Base-by-base conservation (phyloP, 2,797 vertebrate genomes). In the Myioborus miniatus region DNA sequence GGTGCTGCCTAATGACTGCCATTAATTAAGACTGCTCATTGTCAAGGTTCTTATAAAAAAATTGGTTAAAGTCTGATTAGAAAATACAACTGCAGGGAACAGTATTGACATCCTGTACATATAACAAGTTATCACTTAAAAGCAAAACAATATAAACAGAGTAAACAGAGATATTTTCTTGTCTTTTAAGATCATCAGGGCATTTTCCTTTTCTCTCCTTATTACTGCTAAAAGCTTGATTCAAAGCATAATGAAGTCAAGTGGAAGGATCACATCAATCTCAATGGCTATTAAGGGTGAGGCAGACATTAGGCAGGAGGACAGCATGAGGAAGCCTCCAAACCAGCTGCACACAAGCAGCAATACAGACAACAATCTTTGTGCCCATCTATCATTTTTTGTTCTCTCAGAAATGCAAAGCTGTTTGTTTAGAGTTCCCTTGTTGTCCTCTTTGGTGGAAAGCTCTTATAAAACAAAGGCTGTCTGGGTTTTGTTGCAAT, bases 1-100 rank as follows among this genome's bases (percentile, higher is more conserved):
- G 13, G 34, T 65, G 69, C 79, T 87, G 74, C 41, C 81, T 94
- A 97, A 83, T 63, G 80, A 96, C n/a, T 21, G 21, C 37, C 7
- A 86, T 94, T 97, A 97, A 97, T 97, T 96, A 97, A 96, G 69
- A 62, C 39, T 52, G 75, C 68, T 91, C 85, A 49, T 90, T 88
- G 52, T 82, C 87, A 95, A 96, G 83, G 53, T 34, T 91, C 71
- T 96, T 93, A 89, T 95, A 24, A 87, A 93, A 90, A 62, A 94
- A 86, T 34, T 80, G 58, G 83, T 93, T 92, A 36, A 96, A 96
- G 74, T 89, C 56, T 90, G 86, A 93, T 93, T 86, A 83, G 50
- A 94, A 97, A 95, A 96, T 58, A 92, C 37, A 92, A 64, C 20
- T 58, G 39, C 44, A 53, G 68, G 92, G 83, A 94, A 87, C 37